phyloP scores from a whole-genome alignment of 2,113 vertebrate species.

The Dolichallabes microphthalmus region DNA sequence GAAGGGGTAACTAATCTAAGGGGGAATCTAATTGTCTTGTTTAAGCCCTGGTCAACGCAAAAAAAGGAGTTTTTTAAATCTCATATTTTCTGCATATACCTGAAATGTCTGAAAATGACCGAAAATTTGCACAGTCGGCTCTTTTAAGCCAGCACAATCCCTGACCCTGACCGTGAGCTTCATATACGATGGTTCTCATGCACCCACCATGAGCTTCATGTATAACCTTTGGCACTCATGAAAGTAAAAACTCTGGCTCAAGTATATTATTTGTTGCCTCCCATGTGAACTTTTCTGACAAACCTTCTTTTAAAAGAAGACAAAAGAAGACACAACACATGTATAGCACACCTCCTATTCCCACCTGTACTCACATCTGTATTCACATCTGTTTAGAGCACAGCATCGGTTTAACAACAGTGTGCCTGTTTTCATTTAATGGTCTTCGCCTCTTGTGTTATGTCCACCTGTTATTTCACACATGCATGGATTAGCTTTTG shows the following conservation, averaged over 20 bases:
- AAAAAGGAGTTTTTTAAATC: too few species aligned
- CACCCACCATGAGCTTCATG: not conserved
- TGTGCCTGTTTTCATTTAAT: not conserved
- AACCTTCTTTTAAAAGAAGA: not conserved
- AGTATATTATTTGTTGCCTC: not conserved
- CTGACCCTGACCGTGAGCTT: not conserved
- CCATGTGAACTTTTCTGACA: not conserved
- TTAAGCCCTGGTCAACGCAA: too few species aligned
- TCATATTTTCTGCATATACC: too few species aligned
- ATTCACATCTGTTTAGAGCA: not conserved
- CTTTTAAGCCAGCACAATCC: not conserved
- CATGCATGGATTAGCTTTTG: slow-evolving; percentile 22
- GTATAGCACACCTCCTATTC: not conserved
- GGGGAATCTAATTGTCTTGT: too few species aligned
- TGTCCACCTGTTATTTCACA: not conserved
- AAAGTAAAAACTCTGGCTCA: not conserved
- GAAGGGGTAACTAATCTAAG: too few species aligned
- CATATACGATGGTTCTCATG: not conserved
- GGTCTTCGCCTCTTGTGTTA: not conserved
- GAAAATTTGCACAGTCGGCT: too few species aligned
- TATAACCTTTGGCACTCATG: not conserved
- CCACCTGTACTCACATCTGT: not conserved
- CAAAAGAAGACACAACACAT: not conserved
- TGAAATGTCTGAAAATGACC: too few species aligned
- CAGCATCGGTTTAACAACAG: not conserved